These are phyloP conservation scores for Poeciliopsis infans DNA, from an alignment of 2,797 vertebrate species.

Conservation along the genomic window DNA sequence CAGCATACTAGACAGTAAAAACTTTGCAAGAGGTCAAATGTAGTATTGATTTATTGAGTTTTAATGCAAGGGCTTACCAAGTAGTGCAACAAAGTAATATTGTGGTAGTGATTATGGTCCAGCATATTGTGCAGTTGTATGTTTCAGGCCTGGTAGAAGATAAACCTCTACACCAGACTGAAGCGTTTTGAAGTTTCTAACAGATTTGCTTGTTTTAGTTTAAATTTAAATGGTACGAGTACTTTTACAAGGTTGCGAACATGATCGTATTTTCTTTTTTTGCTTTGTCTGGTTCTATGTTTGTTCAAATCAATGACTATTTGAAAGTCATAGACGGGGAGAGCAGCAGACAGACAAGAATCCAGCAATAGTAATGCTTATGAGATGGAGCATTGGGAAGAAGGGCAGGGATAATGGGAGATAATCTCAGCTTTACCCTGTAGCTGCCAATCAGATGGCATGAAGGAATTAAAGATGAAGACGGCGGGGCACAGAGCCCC, in stretches of 20 bases:
- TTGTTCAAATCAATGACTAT: conserved; percentile 2
- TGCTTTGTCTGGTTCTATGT: not conserved
- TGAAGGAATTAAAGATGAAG: conserved; percentile 51
- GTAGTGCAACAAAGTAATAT: not conserved
- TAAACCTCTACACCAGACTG: not conserved
- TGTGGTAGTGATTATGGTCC: not conserved
- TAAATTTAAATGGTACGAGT: not conserved
- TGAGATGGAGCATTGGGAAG: conserved; percentile 48
- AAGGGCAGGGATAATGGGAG: conserved; percentile 64
- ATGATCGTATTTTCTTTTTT: not conserved
- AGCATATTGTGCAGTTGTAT: not conserved
- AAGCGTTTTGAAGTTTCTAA: not conserved
- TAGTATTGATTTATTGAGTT: no score
- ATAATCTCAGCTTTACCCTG: conserved; percentile 67
- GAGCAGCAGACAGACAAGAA: conserved; percentile 18
- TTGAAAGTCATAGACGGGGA: conserved; percentile 11
- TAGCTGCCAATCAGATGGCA: conserved; percentile 57
- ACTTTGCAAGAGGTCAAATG: no score
- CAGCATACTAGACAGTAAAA: no score
- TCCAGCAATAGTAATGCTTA: conserved; percentile 33
- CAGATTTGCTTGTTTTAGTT: not conserved
- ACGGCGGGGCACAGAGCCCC: conserved; percentile 40
- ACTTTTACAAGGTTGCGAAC: not conserved
- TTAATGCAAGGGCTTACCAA: not conserved
- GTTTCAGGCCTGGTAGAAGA: not conserved